Evolutionary conservation across 2,797 vertebrate species (phyloP), one percentile per base, ranked within the genome.

Genomic region (Pseudochaenichthys georgianus): DNA sequence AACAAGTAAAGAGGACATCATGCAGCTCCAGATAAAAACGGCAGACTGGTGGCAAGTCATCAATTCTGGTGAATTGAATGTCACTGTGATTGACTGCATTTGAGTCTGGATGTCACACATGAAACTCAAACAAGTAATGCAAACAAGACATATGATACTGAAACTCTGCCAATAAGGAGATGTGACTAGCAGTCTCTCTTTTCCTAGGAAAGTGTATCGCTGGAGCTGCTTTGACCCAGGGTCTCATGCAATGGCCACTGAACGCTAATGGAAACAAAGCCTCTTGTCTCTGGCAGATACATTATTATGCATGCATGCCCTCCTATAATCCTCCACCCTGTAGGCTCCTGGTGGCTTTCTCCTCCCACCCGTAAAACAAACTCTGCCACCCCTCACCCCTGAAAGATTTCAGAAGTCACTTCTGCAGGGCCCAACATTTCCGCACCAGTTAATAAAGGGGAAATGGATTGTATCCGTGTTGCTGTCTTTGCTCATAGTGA

Each of bases 381-480:
- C 88, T 81, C 81, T 53, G 83, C 81, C 85, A 78, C 75, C 73
- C 68, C 74, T 87, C 72, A 53, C 66, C 81, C 83, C 87, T 53
- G 42, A 85, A 90, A 87, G 75, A 86, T 68, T 81, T 80, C 62
- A 83, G 64, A 80, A 89, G 84, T 85, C 77, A 81, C 89, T 88
- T 91, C 85, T 86, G 75, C 81, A 62, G 28, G 80, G 75, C 76
- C 80, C 77, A 77, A 80, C 84, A 79, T 92, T 92, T 92, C 91
- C 77, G 61, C 90, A 88, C 83, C 92, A 91, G 92, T 92, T 89
- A 91, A 93, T 93, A 93, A 92, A 91, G 72, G 75, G 86, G 87
- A 92, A 91, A 92, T 91, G 87, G 92, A 92, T 93, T 93, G 92
- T 88, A 92, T 93, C 87, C 92, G 85, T 85, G 88, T 88, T 87